Percentiles rank a stretch among this genome's conserved stretches.
Evolutionary conservation across 2,797 vertebrate species (phyloP).

Genomic region (Sebastes umbrosus): DNA sequence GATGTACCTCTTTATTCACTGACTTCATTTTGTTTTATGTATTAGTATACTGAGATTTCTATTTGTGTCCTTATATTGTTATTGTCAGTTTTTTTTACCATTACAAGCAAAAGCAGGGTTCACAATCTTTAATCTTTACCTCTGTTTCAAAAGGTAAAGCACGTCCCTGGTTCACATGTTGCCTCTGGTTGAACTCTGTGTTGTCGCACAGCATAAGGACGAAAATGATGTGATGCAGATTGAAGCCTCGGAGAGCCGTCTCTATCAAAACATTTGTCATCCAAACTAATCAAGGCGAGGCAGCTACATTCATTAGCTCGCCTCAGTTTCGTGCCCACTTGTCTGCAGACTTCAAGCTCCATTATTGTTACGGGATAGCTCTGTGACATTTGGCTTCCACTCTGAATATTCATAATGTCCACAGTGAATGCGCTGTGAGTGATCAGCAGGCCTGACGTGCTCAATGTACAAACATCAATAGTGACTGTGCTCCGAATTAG

Average conservation of each 20-base stretch:
- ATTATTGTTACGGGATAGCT: slow-evolving; percentile 58
- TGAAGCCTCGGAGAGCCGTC: slow-evolving; percentile 17
- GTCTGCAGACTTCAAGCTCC: slow-evolving; percentile 64
- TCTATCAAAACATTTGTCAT: slow-evolving; percentile 56
- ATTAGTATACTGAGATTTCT: neutral
- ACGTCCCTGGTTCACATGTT: neutral
- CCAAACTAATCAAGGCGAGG: slow-evolving; percentile 37
- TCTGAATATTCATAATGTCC: slow-evolving; percentile 51
- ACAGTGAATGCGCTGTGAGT: slow-evolving; percentile 26
- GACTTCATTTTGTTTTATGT: slow-evolving; percentile 15
- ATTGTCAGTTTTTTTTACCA: neutral
- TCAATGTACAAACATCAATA: slow-evolving; percentile 7
- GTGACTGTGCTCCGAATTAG: slow-evolving; percentile 16
- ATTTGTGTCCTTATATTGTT: neutral
- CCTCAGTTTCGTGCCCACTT: slow-evolving; percentile 48
- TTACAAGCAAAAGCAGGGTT: neutral
- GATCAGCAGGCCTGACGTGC: slow-evolving; percentile 21
- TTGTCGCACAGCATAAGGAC: neutral
- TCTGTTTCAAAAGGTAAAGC: neutral
- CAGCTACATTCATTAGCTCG: slow-evolving; percentile 51
- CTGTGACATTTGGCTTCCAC: slow-evolving; percentile 48
- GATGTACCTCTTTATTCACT: slow-evolving; percentile 6
- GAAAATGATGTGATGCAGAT: slow-evolving; percentile 15
- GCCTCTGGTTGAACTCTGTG: slow-evolving; percentile 5
- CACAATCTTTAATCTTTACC: neutral